Percentiles rank a stretch among this genome's conserved stretches.
These are phyloP conservation scores for Auanema sp. DNA, from an alignment of 2,888 invertebrate species.

Conservation along the genomic window DNA sequence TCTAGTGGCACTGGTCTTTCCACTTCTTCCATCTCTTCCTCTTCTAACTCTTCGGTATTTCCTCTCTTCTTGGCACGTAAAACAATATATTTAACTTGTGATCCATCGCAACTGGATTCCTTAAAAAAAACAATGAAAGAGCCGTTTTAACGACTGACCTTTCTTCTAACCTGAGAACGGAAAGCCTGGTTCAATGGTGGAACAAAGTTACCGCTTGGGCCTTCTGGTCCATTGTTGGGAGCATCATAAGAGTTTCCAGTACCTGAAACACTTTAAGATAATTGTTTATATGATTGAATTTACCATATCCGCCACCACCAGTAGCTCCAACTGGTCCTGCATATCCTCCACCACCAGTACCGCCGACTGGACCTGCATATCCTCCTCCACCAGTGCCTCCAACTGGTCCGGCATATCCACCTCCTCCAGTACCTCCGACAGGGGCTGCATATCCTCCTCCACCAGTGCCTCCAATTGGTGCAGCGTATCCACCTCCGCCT, in stretches of 20 bases:
- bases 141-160: background rate
- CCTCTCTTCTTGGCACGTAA: slow-evolving; percentile 24
- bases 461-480: slow-evolving; percentile 17
- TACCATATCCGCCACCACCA: slow-evolving; percentile 6
- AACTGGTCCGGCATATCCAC: slow-evolving; percentile 7
- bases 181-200: slow-evolving; percentile 29
- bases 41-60: slow-evolving; percentile 26
- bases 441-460: slow-evolving; percentile 1
- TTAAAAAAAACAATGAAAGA: background rate
- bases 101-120: slow-evolving; percentile 10
- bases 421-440: slow-evolving; percentile 9
- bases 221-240: no score
- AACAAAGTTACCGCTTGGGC: no score
- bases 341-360: slow-evolving; percentile 24
- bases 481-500: slow-evolving; percentile 15
- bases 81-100: slow-evolving; percentile 35
- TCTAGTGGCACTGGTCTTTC: slow-evolving; percentile 27
- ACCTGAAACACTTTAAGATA: no score
- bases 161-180: slow-evolving; percentile 23
- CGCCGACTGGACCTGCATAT: slow-evolving; percentile 7
- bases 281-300: background rate
- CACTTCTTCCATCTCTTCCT: slow-evolving; percentile 36
- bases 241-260: no score
- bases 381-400: slow-evolving; percentile 20
- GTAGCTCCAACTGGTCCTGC: slow-evolving; percentile 26